Evolutionary conservation across 2,888 invertebrate species (phyloP).

Genomic region (Nemurella pictetii): DNA sequence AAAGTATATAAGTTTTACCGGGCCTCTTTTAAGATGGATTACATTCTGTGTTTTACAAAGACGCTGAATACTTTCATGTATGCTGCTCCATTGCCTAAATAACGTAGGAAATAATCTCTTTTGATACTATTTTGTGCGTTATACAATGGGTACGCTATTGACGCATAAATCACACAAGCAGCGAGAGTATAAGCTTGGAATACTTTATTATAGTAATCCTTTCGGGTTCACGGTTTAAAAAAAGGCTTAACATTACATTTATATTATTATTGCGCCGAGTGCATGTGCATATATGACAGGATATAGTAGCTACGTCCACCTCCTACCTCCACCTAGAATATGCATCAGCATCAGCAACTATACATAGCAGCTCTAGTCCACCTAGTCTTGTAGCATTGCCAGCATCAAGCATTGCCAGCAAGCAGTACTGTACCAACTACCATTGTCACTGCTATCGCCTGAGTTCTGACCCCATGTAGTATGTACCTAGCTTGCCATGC

Average conservation of each 20-base stretch:
- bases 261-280: slow-evolving; percentile 19
- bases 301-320: neutral
- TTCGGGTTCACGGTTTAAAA: slow-evolving; percentile 3
- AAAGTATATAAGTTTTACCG: neutral
- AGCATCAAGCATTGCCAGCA: too few relatives aligned
- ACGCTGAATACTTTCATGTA: neutral
- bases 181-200: neutral
- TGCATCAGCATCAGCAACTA: neutral
- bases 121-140: neutral
- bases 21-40: neutral
- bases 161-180: neutral
- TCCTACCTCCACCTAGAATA: too few relatives aligned
- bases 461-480: too few relatives aligned
- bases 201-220: slow-evolving; percentile 21
- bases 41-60: neutral
- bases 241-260: slow-evolving; percentile 9
- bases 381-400: too few relatives aligned
- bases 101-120: neutral
- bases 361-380: neutral
- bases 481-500: neutral
- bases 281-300: slow-evolving; percentile 5
- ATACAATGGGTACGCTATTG: neutral
- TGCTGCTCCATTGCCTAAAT: neutral
- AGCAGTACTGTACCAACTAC: too few relatives aligned
- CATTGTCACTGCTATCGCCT: too few relatives aligned